These are phyloP conservation scores for Squalus acanthias DNA, from an alignment of 2,797 vertebrate species.

Conservation along the genomic window DNA sequence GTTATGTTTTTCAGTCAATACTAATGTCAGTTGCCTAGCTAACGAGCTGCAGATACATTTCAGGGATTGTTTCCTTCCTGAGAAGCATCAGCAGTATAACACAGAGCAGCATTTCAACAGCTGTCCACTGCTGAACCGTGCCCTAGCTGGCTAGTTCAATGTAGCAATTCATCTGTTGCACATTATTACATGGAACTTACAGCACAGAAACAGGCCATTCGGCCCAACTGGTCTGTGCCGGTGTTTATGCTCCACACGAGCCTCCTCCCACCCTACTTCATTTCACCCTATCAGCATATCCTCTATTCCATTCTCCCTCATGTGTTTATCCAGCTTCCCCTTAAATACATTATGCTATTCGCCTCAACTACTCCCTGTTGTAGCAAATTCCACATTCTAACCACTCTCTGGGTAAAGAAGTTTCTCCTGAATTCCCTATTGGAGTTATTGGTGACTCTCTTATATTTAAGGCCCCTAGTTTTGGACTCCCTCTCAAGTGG, in stretches of 20 bases:
- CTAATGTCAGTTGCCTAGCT: neutral
- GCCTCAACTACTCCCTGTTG: neutral
- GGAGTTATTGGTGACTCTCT: neutral
- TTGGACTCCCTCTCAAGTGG: neutral
- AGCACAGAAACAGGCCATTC: neutral
- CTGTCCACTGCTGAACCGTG: neutral
- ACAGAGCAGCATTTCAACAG: neutral
- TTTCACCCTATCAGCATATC: neutral
- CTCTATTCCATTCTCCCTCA: neutral
- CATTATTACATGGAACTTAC: neutral
- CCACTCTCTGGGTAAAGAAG: neutral
- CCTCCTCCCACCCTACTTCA: neutral
- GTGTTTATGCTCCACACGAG: neutral
- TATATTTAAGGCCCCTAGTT: neutral
- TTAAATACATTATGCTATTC: neutral
- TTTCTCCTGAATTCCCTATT: no score
- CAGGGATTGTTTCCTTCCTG: neutral
- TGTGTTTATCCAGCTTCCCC: neutral
- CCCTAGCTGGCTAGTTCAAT: neutral
- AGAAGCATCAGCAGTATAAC: neutral
- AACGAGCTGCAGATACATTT: neutral
- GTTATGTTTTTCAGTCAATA: neutral
- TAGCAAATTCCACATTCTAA: neutral
- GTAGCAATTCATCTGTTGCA: neutral
- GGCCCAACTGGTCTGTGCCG: neutral